Evolutionary conservation across 92 coral and sea anemone species (phyloP).

Genomic region (Ricordea florida): DNA sequence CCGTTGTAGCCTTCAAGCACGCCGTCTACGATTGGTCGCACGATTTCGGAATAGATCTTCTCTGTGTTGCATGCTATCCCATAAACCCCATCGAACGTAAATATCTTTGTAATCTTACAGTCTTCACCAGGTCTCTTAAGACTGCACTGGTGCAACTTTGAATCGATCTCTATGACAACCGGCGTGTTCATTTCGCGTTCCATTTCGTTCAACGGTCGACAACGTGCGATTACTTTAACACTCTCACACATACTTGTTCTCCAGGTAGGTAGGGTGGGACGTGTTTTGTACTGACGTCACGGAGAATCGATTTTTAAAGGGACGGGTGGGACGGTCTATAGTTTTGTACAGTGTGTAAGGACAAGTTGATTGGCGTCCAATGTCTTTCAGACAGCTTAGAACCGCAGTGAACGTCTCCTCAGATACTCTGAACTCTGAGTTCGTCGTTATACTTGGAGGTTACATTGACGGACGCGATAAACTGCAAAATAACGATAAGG

Average conservation of each 20-base stretch:
- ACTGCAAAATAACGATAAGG: no score
- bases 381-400: no score
- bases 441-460: no score
- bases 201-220: constrained; percentile 77
- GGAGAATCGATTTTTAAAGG: not conserved
- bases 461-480: no score
- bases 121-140: constrained; percentile 42
- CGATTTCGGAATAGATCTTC: constrained; percentile 77
- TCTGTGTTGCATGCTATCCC: constrained; percentile 74
- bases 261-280: not conserved
- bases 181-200: constrained; percentile 71
- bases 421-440: no score
- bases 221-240: constrained; percentile 83
- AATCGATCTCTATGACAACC: constrained; percentile 64
- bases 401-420: no score
- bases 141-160: constrained; percentile 67
- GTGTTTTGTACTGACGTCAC: not conserved
- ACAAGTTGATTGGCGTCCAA: no score
- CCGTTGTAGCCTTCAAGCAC: constrained; percentile 89
- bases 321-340: no score
- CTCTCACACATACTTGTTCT: constrained; percentile 59
- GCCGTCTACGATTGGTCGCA: constrained; percentile 83
- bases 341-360: no score
- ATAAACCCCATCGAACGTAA: constrained; percentile 85
- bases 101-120: constrained; percentile 48